phyloP scores from a whole-genome alignment of 2,113 vertebrate genomes.

The Eolophus roseicapilla region DNA sequence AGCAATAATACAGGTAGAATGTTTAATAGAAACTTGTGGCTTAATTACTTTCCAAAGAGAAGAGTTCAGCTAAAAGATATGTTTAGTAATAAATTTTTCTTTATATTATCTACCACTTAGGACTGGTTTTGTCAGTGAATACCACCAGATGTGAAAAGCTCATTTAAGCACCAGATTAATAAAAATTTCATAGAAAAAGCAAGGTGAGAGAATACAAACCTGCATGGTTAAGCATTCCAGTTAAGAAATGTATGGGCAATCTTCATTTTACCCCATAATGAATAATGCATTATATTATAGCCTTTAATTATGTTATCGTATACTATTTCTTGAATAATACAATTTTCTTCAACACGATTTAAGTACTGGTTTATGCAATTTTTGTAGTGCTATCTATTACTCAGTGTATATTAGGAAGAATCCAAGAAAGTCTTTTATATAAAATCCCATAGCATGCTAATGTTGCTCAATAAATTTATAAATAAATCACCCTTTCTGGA shows the following conservation, averaged over 20 bases:
- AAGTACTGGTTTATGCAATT: neutral
- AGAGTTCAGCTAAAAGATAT: neutral
- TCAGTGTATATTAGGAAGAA: neutral
- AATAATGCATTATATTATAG: neutral
- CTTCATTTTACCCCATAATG: neutral
- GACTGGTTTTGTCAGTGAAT: neutral
- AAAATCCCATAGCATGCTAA: neutral
- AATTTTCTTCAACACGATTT: neutral
- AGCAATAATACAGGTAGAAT: neutral
- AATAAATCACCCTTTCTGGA: neutral
- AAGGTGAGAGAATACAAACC: neutral
- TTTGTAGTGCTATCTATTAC: neutral
- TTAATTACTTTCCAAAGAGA: slow-evolving; percentile 14
- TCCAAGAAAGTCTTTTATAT: neutral
- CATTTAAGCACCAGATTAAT: neutral
- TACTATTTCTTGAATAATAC: neutral
- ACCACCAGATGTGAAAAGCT: neutral
- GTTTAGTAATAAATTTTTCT: neutral
- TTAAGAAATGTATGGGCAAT: neutral
- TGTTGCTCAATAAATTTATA: neutral
- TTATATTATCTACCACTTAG: neutral
- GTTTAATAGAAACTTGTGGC: neutral
- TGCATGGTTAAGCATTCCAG: neutral
- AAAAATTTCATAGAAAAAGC: neutral
- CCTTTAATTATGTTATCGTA: neutral